Conservation (phyloP, 2,797 vertebrate species). For the Eutrigla gurnardus region DNA sequence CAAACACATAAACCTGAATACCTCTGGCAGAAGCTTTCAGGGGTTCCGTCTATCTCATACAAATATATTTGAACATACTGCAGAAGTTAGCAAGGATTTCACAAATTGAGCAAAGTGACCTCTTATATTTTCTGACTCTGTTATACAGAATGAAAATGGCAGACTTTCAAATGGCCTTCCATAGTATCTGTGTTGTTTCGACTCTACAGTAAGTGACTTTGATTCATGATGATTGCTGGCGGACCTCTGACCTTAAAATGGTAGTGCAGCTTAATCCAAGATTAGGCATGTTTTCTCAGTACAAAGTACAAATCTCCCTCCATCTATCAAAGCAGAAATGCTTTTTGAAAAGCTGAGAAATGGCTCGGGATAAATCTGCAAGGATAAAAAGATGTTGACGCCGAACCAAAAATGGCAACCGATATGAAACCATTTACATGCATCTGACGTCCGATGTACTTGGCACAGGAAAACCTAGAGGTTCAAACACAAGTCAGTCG, state of each 20-base stretch:
- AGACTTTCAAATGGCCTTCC: no score
- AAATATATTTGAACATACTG: no score
- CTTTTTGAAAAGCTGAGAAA: constrained; percentile 70
- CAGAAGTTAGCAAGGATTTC: no score
- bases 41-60: no score
- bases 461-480: constrained; percentile 25
- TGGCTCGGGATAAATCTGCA: constrained; percentile 59
- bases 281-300: constrained; percentile 72
- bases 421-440: constrained; percentile 46
- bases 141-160: background rate
- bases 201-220: constrained; percentile 48
- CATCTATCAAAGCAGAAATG: constrained; percentile 76
- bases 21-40: no score
- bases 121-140: background rate
- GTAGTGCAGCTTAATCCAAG: constrained; percentile 70
- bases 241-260: constrained; percentile 67
- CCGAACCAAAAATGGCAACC: constrained; percentile 54
- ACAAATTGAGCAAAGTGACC: no score
- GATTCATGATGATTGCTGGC: constrained; percentile 47
- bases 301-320: constrained; percentile 65
- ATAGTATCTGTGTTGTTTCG: constrained; percentile 39
- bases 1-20: no score
- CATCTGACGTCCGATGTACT: constrained; percentile 38
- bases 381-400: constrained; percentile 52
- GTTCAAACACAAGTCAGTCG: constrained; percentile 49